Percentiles rank a stretch among this genome's conserved stretches.
Evolutionary conservation across 2,888 invertebrate genomes (phyloP).

Genomic region (Cotesia congregata): DNA sequence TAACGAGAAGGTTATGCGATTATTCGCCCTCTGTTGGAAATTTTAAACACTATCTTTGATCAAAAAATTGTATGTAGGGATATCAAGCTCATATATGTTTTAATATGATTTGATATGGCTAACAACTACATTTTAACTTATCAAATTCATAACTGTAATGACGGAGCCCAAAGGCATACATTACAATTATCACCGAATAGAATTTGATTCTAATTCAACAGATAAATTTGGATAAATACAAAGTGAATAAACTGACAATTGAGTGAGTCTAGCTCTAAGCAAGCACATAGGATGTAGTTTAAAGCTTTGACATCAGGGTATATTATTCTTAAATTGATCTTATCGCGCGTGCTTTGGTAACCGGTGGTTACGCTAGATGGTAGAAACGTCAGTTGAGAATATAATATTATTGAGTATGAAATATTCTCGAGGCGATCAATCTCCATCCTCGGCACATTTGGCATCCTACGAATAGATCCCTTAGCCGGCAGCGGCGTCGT

Average conservation of each 20-base stretch:
- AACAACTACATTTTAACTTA: no score
- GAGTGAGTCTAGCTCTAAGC: neutral
- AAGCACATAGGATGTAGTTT: no score
- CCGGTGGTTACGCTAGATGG: slow-evolving; percentile 10
- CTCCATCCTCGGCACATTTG: slow-evolving; percentile 26
- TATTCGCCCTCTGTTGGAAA: no score
- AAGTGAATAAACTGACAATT: neutral
- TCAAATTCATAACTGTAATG: no score
- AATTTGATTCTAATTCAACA: slow-evolving; percentile 53
- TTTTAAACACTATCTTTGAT: no score
- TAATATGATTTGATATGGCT: no score
- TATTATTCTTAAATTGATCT: slow-evolving; percentile 20
- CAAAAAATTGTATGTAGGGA: no score
- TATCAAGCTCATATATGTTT: no score
- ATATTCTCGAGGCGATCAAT: slow-evolving; percentile 28
- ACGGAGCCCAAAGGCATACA: no score
- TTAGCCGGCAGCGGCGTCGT: slow-evolving; percentile 48
- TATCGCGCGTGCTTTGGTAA: slow-evolving; percentile 15
- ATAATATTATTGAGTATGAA: slow-evolving; percentile 17
- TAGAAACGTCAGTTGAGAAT: neutral
- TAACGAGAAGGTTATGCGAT: no score
- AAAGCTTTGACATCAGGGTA: neutral
- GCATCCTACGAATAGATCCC: slow-evolving; percentile 30
- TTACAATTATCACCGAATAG: no score
- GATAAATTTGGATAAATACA: no score